Evolutionary conservation across 2,888 invertebrate species (phyloP).

Genomic region (Clusia tigrina): DNA sequence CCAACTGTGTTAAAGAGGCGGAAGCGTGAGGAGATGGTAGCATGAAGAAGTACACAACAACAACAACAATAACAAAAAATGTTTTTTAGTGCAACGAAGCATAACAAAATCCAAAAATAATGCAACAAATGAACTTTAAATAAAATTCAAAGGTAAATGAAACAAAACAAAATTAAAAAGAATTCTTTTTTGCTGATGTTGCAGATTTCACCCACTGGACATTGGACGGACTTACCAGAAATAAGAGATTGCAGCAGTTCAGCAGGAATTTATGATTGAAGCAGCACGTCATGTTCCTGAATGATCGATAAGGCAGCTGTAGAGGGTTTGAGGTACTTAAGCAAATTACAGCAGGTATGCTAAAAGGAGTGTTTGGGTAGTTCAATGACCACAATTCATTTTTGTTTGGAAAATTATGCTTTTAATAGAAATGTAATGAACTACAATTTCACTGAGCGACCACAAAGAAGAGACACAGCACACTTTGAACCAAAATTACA

Average conservation of each 20-base stretch:
- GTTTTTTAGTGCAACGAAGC: constrained; percentile 13
- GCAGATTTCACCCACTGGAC: constrained; percentile 18
- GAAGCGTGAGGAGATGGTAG: background rate
- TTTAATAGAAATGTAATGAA: too few relatives aligned
- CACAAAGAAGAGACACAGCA: too few relatives aligned
- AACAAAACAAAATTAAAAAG: background rate
- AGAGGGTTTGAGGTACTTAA: background rate
- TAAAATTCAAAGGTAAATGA: constrained; percentile 12
- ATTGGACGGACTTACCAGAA: constrained; percentile 62
- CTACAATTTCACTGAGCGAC: too few relatives aligned
- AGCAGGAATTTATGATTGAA: constrained; percentile 72
- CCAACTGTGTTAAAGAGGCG: background rate
- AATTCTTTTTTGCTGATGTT: constrained; percentile 13
- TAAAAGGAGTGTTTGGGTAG: too few relatives aligned
- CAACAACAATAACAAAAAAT: constrained; percentile 5
- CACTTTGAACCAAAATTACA: too few relatives aligned
- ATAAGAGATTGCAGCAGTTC: constrained; percentile 73
- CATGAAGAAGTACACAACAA: constrained; percentile 9
- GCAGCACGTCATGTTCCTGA: constrained; percentile 55
- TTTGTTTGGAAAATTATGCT: too few relatives aligned
- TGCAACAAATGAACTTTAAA: constrained; percentile 27
- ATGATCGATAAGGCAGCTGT: background rate
- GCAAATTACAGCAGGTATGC: background rate
- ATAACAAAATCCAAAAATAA: constrained; percentile 22
- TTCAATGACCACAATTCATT: too few relatives aligned